These are phyloP conservation scores for Umimayanthus chanpuru DNA, from an alignment of 92 coral and sea anemone species.

Conservation along the genomic window DNA sequence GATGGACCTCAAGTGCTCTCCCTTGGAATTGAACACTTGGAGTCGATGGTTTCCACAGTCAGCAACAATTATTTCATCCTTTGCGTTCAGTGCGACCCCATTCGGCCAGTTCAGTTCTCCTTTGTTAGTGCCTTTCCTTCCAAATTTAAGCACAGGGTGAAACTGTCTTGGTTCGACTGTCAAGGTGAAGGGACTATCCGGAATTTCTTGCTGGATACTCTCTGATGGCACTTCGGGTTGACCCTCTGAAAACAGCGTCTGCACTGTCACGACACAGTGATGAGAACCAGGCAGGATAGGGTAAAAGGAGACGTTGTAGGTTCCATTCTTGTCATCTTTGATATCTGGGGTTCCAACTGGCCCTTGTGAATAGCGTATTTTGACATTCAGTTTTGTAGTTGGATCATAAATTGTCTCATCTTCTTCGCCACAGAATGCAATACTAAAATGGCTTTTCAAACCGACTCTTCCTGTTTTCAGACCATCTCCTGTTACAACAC, in stretches of 20 bases:
- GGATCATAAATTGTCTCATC: constrained; percentile 10
- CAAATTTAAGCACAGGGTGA: constrained; percentile 46
- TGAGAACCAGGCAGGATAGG: constrained; percentile 44
- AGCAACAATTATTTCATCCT: constrained; percentile 44
- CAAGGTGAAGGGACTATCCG: constrained; percentile 53
- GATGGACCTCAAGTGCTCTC: constrained; percentile 29
- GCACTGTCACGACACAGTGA: constrained; percentile 30
- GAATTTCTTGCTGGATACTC: constrained; percentile 20
- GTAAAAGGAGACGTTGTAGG: constrained; percentile 40
- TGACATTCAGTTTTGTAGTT: constrained; percentile 16
- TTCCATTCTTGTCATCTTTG: constrained; percentile 42
- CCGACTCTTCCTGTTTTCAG: constrained; percentile 19
- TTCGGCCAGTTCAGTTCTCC: constrained; percentile 50
- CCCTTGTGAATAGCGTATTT: constrained; percentile 32
- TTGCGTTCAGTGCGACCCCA: constrained; percentile 47
- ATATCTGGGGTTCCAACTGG: not conserved
- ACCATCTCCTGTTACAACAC: constrained; percentile 34
- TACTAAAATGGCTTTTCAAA: constrained; percentile 13
- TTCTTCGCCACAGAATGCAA: constrained; percentile 19
- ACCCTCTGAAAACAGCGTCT: constrained; percentile 22
- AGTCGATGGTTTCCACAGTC: constrained; percentile 49
- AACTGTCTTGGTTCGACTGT: constrained; percentile 49
- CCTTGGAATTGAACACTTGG: constrained; percentile 42
- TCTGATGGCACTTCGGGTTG: constrained; percentile 9
- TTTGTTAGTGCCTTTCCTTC: constrained; percentile 29